These are phyloP conservation scores for Ctenoplectra terminalis DNA, from an alignment of 1,140 invertebrate species.

Conservation along the genomic window DNA sequence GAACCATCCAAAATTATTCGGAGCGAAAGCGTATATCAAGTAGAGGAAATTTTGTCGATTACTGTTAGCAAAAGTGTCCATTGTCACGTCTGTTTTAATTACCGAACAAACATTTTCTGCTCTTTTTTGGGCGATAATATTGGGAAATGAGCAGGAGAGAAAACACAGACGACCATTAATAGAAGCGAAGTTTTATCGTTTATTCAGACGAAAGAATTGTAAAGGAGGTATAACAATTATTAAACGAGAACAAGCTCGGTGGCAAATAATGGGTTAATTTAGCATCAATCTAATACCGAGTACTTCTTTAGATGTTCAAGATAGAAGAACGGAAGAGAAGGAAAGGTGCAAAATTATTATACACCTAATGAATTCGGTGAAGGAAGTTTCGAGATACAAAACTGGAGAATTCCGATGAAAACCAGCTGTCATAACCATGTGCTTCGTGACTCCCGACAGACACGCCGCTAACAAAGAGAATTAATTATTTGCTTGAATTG, in stretches of 20 bases:
- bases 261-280: conserved; percentile 35
- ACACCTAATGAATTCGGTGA: neutral
- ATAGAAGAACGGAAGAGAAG: neutral
- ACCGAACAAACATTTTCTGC: conserved; percentile 20
- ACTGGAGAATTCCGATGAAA: conserved; percentile 23
- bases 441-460: conserved; percentile 24
- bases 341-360: conserved; percentile 26
- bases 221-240: conserved; percentile 2
- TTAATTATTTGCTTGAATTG: conserved; percentile 47
- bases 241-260: neutral
- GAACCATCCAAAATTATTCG: neutral
- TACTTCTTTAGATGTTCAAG: neutral
- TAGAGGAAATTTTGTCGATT: conserved; percentile 31
- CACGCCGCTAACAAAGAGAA: conserved; percentile 37
- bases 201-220: conserved; percentile 12
- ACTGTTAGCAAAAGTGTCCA: conserved; percentile 12
- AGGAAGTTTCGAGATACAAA: conserved; percentile 14
- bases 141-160: conserved; percentile 20
- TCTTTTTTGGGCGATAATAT: conserved; percentile 24
- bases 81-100: conserved; percentile 28
- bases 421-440: conserved; percentile 35
- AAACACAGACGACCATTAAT: conserved; percentile 19
- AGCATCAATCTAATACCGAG: conserved; percentile 6
- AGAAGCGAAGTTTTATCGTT: conserved; percentile 12
- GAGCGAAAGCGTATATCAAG: neutral